A percentile compares a stretch with the other conserved stretches of the same genome.
These are phyloP conservation scores for Megaleporinus macrocephalus DNA, from an alignment of 2,113 vertebrate species.

Conservation along the genomic window DNA sequence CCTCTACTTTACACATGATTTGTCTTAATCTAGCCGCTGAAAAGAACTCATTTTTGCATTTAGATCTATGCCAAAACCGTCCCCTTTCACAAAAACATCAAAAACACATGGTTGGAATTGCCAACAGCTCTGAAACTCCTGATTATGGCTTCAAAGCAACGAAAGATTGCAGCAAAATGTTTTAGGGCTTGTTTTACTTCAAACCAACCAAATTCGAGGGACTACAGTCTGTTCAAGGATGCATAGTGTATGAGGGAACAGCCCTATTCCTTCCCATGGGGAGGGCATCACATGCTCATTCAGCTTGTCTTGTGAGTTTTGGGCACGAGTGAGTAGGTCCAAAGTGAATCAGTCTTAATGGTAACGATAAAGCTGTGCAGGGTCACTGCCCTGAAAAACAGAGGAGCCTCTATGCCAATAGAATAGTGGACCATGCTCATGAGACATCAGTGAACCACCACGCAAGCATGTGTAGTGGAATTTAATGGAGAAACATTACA, in stretches of 20 bases:
- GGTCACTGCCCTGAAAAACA: conserved; percentile 4
- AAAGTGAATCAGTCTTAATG: not conserved
- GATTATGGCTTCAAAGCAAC: not conserved
- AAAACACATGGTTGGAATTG: not conserved
- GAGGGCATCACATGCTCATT: not conserved
- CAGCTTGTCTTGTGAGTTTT: not conserved
- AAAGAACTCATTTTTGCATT: too few relatives aligned
- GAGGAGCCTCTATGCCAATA: not conserved
- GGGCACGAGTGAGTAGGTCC: conserved; percentile 7
- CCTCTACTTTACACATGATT: too few relatives aligned
- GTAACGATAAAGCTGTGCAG: not conserved
- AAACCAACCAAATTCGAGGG: not conserved
- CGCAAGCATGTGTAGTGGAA: conserved; percentile 9
- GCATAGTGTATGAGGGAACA: not conserved
- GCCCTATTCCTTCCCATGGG: not conserved
- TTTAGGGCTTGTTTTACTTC: not conserved
- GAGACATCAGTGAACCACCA: conserved; percentile 43
- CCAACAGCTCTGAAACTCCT: not conserved
- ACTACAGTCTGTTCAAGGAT: not conserved
- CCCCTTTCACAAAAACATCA: too few relatives aligned
- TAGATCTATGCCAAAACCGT: too few relatives aligned
- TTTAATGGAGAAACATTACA: conserved; percentile 5
- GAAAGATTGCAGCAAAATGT: too few relatives aligned
- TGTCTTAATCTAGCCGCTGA: too few relatives aligned
- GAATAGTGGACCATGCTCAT: conserved; percentile 56